Conservation (phyloP, 2,888 invertebrate genomes). For the Exocentrus adspersus region DNA sequence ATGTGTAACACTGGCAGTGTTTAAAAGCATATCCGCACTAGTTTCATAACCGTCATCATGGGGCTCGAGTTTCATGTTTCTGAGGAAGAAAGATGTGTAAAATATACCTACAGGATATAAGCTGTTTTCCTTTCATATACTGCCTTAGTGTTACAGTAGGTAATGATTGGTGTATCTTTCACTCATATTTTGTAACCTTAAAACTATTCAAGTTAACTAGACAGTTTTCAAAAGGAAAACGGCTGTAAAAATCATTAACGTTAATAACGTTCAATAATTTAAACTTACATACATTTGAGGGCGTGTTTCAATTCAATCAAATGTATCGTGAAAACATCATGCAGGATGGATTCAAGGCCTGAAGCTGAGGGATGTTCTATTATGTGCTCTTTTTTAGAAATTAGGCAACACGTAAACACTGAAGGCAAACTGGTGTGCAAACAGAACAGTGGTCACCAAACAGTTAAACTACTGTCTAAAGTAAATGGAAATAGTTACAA, state of each 20-base stretch:
- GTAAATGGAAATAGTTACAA: constrained; percentile 44
- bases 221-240: no score
- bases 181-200: no score
- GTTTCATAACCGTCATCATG: constrained; percentile 93
- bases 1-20: constrained; percentile 59
- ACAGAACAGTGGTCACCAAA: constrained; percentile 45
- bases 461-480: constrained; percentile 38
- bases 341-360: constrained; percentile 51
- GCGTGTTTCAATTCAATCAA: constrained; percentile 45
- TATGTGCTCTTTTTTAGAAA: constrained; percentile 44
- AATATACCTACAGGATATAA: no score
- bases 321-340: constrained; percentile 44
- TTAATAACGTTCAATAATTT: constrained; percentile 26
- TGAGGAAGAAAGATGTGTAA: constrained; percentile 42
- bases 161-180: no score
- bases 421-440: constrained; percentile 51
- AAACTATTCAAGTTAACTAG: no score
- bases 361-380: constrained; percentile 46
- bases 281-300: constrained; percentile 44
- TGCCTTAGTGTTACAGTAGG: no score
- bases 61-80: constrained; percentile 71
- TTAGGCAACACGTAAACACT: constrained; percentile 52
- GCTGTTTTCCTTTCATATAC: no score
- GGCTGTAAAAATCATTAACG: no score
- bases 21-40: constrained; percentile 72